A percentile compares a stretch with the other conserved stretches of the same genome.
phyloP scores from a whole-genome alignment of 2,797 vertebrate species.

The Clarias platycephalus region DNA sequence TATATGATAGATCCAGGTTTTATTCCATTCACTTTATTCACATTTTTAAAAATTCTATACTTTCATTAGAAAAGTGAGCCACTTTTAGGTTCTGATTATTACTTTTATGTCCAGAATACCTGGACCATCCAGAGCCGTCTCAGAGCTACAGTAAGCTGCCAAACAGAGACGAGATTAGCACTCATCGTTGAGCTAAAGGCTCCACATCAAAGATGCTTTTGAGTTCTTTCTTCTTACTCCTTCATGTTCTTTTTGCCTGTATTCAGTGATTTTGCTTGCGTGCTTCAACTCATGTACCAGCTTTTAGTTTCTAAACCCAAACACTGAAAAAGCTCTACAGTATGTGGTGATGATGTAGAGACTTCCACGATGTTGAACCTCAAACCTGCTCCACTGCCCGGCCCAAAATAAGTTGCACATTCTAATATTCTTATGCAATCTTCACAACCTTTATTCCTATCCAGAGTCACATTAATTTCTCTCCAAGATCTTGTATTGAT shows the following conservation, averaged over 20 bases:
- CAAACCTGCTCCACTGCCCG: not conserved
- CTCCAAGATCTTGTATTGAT: no score
- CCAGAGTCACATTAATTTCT: no score
- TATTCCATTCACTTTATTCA: not conserved
- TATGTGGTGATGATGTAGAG: not conserved
- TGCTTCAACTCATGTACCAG: not conserved
- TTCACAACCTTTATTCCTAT: no score
- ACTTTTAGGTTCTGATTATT: not conserved
- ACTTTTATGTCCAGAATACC: slow-evolving; percentile 65
- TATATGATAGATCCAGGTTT: not conserved
- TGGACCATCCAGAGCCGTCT: slow-evolving; percentile 77
- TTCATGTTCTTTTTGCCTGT: slow-evolving; percentile 61
- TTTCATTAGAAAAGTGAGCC: not conserved
- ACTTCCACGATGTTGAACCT: not conserved
- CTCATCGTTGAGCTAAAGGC: slow-evolving; percentile 67
- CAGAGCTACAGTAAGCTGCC: slow-evolving; percentile 70
- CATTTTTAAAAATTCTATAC: not conserved
- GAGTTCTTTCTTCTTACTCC: slow-evolving; percentile 60
- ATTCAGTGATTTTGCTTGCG: slow-evolving; percentile 60
- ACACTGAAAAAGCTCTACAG: not conserved
- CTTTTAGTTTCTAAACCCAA: not conserved
- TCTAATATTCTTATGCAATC: no score
- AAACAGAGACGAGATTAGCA: slow-evolving; percentile 73
- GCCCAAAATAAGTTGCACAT: no score
- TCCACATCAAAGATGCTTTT: slow-evolving; percentile 71